A percentile compares a stretch with the other conserved stretches of the same genome.
phyloP scores from a whole-genome alignment of 2,797 vertebrate species.

The Anguilla obscura region DNA sequence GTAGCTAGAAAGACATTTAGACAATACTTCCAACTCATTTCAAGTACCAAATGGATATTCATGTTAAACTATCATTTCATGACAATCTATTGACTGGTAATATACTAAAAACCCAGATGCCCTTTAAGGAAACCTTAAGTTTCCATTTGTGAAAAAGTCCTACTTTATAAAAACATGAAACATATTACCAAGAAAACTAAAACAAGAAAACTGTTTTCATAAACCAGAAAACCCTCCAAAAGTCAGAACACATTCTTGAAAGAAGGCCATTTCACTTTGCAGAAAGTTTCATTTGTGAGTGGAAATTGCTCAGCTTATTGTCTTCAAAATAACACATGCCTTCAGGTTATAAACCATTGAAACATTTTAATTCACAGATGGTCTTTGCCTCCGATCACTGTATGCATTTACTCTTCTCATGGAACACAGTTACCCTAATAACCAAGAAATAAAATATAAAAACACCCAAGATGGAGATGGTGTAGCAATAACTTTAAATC shows the following conservation, averaged over 20 bases:
- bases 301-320: constrained; percentile 11
- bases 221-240: not conserved
- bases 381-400: constrained; percentile 3
- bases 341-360: constrained; percentile 8
- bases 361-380: not conserved
- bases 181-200: not conserved
- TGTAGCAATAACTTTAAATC: constrained; percentile 16
- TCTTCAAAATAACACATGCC: constrained; percentile 15
- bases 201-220: not conserved
- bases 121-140: not conserved
- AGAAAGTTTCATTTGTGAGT: not conserved
- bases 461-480: constrained; percentile 13
- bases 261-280: not conserved
- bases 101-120: not conserved
- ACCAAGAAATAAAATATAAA: constrained; percentile 16
- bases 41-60: not conserved
- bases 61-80: not conserved
- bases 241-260: not conserved
- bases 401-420: not conserved
- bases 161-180: not conserved
- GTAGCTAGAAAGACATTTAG: not conserved
- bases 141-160: not conserved
- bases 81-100: not conserved
- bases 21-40: not conserved
- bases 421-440: constrained; percentile 20